phyloP scores from a whole-genome alignment of 2,113 vertebrate genomes.

The Mustela nigripes region DNA sequence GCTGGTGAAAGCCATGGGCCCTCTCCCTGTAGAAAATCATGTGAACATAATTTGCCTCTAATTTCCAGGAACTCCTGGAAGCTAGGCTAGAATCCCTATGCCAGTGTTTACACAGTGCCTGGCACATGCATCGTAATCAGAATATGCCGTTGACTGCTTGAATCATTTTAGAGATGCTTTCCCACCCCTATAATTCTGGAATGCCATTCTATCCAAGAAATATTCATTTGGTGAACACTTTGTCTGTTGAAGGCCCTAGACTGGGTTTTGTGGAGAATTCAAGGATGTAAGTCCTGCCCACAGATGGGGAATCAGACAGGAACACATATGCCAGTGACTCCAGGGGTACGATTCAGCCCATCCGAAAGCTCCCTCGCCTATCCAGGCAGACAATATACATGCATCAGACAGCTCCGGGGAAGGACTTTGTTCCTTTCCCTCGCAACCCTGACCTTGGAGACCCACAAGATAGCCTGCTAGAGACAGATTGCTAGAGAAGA shows the following conservation, averaged over 20 bases:
- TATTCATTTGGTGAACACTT: neutral
- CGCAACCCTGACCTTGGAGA: neutral
- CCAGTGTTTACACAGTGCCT: neutral
- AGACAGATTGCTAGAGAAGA: neutral
- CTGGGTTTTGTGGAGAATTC: neutral
- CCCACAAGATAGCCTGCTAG: neutral
- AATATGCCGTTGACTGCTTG: neutral
- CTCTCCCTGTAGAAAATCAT: neutral
- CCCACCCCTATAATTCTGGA: slow-evolving; percentile 11
- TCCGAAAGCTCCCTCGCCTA: neutral
- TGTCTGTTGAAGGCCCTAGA: neutral
- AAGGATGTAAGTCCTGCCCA: neutral
- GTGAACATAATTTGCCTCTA: neutral
- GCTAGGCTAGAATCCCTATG: neutral
- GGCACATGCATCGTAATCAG: neutral
- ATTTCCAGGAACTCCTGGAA: neutral
- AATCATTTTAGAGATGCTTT: slow-evolving; percentile 15
- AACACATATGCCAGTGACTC: neutral
- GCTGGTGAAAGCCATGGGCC: neutral
- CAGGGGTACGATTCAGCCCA: too few species aligned
- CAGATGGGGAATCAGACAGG: neutral
- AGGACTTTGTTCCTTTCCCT: neutral
- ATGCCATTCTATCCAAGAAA: neutral
- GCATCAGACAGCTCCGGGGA: neutral
- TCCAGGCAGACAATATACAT: neutral